Evolutionary conservation across 2,113 vertebrate genomes (phyloP).

Genomic region (Takifugu flavidus): DNA sequence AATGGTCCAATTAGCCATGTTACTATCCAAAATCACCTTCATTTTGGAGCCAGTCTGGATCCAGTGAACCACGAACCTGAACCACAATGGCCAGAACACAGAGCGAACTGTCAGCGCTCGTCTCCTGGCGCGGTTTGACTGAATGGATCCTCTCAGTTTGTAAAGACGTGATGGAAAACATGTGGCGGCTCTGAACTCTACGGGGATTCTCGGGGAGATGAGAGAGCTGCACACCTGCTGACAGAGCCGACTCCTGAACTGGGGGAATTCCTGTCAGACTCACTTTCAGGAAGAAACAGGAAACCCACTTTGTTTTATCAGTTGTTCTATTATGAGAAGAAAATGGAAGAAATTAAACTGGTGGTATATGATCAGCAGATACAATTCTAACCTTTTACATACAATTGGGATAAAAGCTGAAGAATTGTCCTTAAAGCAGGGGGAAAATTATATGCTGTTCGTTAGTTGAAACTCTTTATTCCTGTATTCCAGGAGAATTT

Average conservation of each 20-base stretch:
- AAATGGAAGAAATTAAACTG: too few species aligned
- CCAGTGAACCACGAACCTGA: too few species aligned
- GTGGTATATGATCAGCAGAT: too few species aligned
- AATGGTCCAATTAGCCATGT: too few species aligned
- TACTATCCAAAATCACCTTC: too few species aligned
- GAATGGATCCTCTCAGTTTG: conserved; percentile 46
- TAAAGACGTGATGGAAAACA: conserved; percentile 44
- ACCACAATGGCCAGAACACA: conserved; percentile 20
- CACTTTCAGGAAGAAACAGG: conserved; percentile 5
- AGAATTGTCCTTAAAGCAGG: too few species aligned
- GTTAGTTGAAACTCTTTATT: neutral
- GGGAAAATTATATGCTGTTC: too few species aligned
- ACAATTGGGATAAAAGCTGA: too few species aligned
- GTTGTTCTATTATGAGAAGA: neutral
- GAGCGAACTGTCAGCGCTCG: conserved; percentile 20
- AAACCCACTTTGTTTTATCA: conserved; percentile 2
- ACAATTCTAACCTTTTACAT: too few species aligned
- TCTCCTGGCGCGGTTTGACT: conserved; percentile 27
- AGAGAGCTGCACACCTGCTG: conserved; percentile 43
- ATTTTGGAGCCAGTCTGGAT: too few species aligned
- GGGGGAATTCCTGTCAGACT: conserved; percentile 11
- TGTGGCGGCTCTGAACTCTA: conserved; percentile 35
- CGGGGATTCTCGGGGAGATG: conserved; percentile 7
- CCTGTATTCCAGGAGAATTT: conserved; percentile 81
- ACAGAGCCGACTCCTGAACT: conserved; percentile 5